Percentiles rank a stretch among this genome's conserved stretches.
Conservation (phyloP, 2,888 invertebrate species). For the Agriopis aurantiaria region DNA sequence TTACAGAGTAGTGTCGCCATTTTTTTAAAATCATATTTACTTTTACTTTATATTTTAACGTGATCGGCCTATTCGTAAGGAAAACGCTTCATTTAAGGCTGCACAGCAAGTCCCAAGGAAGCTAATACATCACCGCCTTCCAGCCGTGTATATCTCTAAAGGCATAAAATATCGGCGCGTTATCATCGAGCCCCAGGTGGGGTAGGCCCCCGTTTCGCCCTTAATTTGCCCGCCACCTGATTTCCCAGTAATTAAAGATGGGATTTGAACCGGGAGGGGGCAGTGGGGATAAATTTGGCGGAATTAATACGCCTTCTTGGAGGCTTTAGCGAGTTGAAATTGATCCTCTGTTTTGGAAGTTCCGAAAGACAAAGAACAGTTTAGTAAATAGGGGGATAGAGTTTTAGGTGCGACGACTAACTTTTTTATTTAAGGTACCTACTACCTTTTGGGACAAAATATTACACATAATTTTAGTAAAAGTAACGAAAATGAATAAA, state of each 20-base stretch:
- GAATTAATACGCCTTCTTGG: conserved; percentile 50
- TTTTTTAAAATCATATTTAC: too few relatives aligned
- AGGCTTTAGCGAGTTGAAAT: conserved; percentile 34
- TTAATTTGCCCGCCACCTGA: conserved; percentile 61
- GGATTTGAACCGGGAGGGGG: conserved; percentile 52
- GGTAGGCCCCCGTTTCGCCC: conserved; percentile 36
- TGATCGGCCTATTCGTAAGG: background rate
- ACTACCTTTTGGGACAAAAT: background rate
- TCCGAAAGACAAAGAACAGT: conserved; percentile 29
- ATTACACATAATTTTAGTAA: too few relatives aligned
- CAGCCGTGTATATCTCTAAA: conserved; percentile 33
- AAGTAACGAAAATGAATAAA: too few relatives aligned
- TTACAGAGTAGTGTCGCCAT: too few relatives aligned
- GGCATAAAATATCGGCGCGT: conserved; percentile 49
- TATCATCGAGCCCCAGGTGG: conserved; percentile 55
- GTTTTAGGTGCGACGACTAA: background rate
- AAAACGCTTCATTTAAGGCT: conserved; percentile 20
- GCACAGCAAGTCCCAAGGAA: conserved; percentile 5
- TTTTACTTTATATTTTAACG: background rate
- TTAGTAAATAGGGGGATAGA: conserved; percentile 17
- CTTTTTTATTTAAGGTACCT: background rate
- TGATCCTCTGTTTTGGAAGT: conserved; percentile 32
- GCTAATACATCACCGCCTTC: conserved; percentile 30
- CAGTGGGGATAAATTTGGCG: conserved; percentile 46
- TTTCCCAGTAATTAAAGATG: conserved; percentile 68